These are phyloP conservation scores for Lerista edwardsae DNA, from an alignment of 2,797 vertebrate species.

Conservation along the genomic window DNA sequence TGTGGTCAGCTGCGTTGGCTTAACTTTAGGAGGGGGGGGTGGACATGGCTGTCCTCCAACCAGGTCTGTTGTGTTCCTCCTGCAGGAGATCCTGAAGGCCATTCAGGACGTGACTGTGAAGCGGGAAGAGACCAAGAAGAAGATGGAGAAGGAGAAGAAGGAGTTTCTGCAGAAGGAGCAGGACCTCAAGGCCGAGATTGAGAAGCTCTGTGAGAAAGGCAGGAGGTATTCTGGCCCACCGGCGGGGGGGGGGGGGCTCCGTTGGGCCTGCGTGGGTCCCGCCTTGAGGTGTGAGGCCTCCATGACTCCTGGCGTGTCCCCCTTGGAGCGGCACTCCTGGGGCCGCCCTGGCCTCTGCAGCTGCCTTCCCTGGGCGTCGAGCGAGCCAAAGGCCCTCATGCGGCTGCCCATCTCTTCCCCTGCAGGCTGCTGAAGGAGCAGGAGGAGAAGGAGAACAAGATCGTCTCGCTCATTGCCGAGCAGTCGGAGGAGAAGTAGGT, in stretches of 20 bases:
- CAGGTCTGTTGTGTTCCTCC: neutral
- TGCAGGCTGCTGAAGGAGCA: conserved; percentile 71
- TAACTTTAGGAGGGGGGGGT: too few species aligned
- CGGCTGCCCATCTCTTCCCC: neutral
- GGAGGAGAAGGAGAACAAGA: conserved; percentile 72
- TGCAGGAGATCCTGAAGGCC: conserved; percentile 79
- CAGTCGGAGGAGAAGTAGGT: conserved; percentile 73
- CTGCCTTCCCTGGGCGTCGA: fast-evolving
- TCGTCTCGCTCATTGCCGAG: conserved; percentile 69
- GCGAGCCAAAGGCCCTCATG: too few species aligned
- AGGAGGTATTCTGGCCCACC: conserved; percentile 70
- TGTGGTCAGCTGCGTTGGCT: too few species aligned
- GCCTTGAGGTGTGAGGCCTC: too few species aligned
- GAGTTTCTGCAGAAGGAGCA: conserved; percentile 82
- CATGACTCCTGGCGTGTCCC: too few species aligned
- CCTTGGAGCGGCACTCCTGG: fast-evolving
- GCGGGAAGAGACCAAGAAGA: conserved; percentile 81
- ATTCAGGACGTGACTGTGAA: conserved; percentile 81
- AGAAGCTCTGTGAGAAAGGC: conserved; percentile 81
- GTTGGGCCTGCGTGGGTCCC: too few species aligned
- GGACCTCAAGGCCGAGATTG: conserved; percentile 81
- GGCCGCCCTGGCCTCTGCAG: fast-evolving
- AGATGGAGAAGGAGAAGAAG: conserved; percentile 83
- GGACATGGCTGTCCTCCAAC: too few species aligned
- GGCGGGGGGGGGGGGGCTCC: too few species aligned